phyloP scores from a whole-genome alignment of 2,888 invertebrate species.

The Melolontha melolontha region DNA sequence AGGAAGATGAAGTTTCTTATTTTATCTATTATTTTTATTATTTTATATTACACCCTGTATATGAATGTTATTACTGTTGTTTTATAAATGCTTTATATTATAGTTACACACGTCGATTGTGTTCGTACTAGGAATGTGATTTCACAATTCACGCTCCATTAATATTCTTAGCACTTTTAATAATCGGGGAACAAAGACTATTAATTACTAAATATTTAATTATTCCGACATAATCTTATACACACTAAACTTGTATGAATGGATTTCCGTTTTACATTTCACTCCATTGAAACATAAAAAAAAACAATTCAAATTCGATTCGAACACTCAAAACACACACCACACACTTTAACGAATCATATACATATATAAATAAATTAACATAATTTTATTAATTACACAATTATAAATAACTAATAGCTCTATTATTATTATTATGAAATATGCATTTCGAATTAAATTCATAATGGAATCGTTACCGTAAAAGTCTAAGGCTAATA shows the following conservation, averaged over 20 bases:
- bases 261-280: no score
- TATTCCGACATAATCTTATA: background rate
- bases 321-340: background rate
- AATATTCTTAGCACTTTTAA: conserved; percentile 21
- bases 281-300: no score
- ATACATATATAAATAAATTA: conserved; percentile 40
- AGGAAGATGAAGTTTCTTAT: no score
- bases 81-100: background rate
- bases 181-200: conserved; percentile 11
- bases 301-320: no score
- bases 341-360: conserved; percentile 2
- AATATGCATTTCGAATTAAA: conserved; percentile 37
- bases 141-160: conserved; percentile 15
- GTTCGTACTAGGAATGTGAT: background rate
- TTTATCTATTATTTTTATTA: no score
- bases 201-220: conserved; percentile 18
- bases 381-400: conserved; percentile 41
- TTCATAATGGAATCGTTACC: conserved; percentile 21
- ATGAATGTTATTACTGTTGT: background rate
- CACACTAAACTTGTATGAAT: background rate
- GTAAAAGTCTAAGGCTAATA: conserved; percentile 23
- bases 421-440: conserved; percentile 39
- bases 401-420: conserved; percentile 40
- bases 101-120: background rate
- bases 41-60: no score